Base-by-base conservation (phyloP, 2,113 vertebrate genomes). In the Steatornis caripensis region DNA sequence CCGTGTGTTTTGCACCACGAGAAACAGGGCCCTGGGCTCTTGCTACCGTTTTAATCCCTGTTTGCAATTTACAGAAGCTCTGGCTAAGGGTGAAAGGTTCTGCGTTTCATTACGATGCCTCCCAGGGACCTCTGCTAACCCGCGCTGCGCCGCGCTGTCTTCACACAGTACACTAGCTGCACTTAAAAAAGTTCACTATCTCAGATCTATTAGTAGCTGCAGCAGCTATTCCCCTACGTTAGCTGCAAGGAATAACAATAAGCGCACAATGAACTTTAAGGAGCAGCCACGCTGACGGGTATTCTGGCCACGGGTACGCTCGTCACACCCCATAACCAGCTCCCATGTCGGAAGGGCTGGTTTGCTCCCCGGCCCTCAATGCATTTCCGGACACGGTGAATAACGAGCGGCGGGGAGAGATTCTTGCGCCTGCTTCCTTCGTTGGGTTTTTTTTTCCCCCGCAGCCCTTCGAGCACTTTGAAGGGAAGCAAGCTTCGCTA, bases 61-160 rank as follows among this genome's bases (percentile, higher is more conserved):
- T 60, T 83, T 95, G 86, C 46, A 93, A 93, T 95, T 94, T 88
- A 53, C 95, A 86, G 94, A 43, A 86, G 96, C 96, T 97, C 95
- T 90, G 96, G 93, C 94, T 54, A 3, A 89, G 81, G 93, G 93
- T 80, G 79, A 92, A 93, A 84, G 92, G 92, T 87, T 89, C 87
- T 93, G 76, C 62, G 66, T 95, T 87, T 96, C 92, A 85, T 80
- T 90, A 78, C 1, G 9, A 48, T 69, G 92, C 92, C 92, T 93
- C 48, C 0, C 16, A 68, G 91, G 94, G 65, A 89, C 91, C 92
- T 72, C 55, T 76, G 71, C 91, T 92, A 89, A 88, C 94, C 79
- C 37, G 45, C 32, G 2, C 85, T 5, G 15, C 34, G 66, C 83
- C 58, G 90, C 55, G 70, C n/a, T 88, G 84, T 19, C 87, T 97